Conservation (phyloP, 53 echinoderm and acorn worm genomes). For the Mesocentrotus franciscanus region DNA sequence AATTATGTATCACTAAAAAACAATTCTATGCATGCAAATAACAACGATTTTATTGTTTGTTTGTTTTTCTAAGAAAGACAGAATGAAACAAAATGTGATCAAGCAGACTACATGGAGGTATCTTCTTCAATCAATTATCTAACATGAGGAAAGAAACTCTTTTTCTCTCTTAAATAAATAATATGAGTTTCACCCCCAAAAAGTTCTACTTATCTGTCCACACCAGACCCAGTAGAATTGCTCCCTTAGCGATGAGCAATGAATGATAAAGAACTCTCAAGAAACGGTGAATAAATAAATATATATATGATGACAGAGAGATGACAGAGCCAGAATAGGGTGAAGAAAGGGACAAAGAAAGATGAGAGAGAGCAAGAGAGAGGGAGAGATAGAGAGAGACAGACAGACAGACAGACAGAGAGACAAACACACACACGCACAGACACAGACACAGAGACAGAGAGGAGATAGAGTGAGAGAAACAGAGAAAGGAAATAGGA, state of each 20-base stretch:
- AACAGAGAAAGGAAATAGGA: not conserved
- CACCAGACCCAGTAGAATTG: not conserved
- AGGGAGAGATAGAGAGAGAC: not conserved
- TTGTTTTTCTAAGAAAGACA: no score
- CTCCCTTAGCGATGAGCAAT: not conserved
- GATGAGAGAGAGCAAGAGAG: not conserved
- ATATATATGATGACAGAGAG: not conserved
- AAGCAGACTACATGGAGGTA: no score
- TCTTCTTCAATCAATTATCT: no score
- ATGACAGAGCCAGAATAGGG: not conserved
- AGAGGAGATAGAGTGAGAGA: not conserved
- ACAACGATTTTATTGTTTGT: no score
- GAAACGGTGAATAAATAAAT: constrained; percentile 17
- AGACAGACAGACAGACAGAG: not conserved
- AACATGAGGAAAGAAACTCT: not conserved
- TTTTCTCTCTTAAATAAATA: not conserved
- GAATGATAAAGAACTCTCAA: not conserved
- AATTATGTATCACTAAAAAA: no score
- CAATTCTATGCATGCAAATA: no score
- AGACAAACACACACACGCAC: not conserved
- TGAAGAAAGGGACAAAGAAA: not conserved
- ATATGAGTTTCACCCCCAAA: not conserved
- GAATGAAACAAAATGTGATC: no score
- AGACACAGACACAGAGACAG: not conserved
- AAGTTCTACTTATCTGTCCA: not conserved